Evolutionary conservation across 2,888 invertebrate genomes (phyloP).

Genomic region (Xanthia togata): DNA sequence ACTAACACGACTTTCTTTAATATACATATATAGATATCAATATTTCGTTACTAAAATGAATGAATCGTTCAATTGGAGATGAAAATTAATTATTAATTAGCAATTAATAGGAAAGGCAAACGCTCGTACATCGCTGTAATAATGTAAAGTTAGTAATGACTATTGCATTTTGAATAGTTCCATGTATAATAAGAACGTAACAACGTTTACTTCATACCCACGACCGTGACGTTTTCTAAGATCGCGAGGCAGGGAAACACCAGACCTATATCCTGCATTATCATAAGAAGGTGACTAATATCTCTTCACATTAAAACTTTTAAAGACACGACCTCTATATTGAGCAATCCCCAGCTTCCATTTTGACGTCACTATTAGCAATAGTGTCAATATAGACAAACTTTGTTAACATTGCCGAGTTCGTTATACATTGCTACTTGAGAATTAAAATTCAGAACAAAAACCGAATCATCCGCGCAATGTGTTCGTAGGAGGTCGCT

Average conservation of each 20-base stretch:
- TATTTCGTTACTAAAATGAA: constrained; percentile 16
- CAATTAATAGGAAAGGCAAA: constrained; percentile 23
- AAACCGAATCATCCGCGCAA: constrained; percentile 34
- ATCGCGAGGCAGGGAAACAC: constrained; percentile 72
- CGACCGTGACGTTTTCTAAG: constrained; percentile 54
- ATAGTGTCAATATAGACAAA: constrained; percentile 33
- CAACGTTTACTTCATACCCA: constrained; percentile 48
- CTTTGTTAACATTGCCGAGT: neutral
- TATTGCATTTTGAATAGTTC: constrained; percentile 49
- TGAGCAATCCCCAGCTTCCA: constrained; percentile 71
- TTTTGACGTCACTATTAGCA: constrained; percentile 71
- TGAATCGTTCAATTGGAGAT: constrained; percentile 24
- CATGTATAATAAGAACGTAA: constrained; percentile 51
- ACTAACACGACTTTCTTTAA: too few species aligned
- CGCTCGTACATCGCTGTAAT: neutral
- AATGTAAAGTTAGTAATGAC: constrained; percentile 26
- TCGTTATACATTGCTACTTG: constrained; percentile 47
- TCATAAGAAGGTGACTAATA: constrained; percentile 68
- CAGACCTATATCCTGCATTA: constrained; percentile 62
- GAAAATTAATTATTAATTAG: constrained; percentile 36
- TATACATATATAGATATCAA: neutral
- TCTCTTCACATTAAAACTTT: constrained; percentile 47
- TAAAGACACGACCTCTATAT: constrained; percentile 69
- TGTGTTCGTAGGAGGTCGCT: constrained; percentile 36
- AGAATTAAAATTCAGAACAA: neutral